Evolutionary conservation across 2,888 invertebrate genomes (phyloP).

Genomic region (Gastracanthus pulcherrimus): DNA sequence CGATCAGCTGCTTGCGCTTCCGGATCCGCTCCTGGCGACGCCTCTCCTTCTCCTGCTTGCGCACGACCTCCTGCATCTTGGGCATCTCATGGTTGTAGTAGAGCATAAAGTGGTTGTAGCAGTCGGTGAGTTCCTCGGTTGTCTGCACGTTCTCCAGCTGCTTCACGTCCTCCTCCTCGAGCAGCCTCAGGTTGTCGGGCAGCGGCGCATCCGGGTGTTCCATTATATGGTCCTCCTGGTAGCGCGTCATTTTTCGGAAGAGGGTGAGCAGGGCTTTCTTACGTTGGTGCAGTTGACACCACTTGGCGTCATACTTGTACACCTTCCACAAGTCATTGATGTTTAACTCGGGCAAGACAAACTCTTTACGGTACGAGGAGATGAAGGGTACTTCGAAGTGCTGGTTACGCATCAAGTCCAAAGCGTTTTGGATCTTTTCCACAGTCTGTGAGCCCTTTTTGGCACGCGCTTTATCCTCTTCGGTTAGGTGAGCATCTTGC

Average conservation of each 20-base stretch:
- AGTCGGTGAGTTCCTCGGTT: constrained; percentile 94
- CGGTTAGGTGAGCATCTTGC: constrained; percentile 82
- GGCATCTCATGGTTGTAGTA: constrained; percentile 93
- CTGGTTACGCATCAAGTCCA: constrained; percentile 97
- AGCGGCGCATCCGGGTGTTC: constrained; percentile 90
- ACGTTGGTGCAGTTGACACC: constrained; percentile 92
- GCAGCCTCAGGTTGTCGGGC: constrained; percentile 86
- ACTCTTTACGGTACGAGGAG: constrained; percentile 98
- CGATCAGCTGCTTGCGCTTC: constrained; percentile 78
- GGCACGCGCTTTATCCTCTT: constrained; percentile 78
- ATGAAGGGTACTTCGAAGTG: constrained; percentile 98
- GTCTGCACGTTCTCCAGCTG: constrained; percentile 88
- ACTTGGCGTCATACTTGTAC: constrained; percentile 96
- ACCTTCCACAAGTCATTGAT: constrained; percentile 98
- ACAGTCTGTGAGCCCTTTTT: constrained; percentile 85
- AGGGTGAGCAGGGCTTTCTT: constrained; percentile 90
- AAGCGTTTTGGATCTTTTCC: constrained; percentile 93
- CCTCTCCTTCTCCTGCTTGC: constrained; percentile 83
- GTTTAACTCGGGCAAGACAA: constrained; percentile 94
- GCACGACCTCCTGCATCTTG: constrained; percentile 88
- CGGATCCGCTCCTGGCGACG: constrained; percentile 79
- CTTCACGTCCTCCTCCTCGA: constrained; percentile 90
- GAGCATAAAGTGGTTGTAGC: constrained; percentile 94
- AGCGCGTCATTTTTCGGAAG: constrained; percentile 95
- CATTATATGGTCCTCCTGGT: constrained; percentile 86